A percentile compares a stretch with the other conserved stretches of the same genome.
Conservation (phyloP, 2,888 invertebrate genomes). For the Chloroclysta siterata region DNA sequence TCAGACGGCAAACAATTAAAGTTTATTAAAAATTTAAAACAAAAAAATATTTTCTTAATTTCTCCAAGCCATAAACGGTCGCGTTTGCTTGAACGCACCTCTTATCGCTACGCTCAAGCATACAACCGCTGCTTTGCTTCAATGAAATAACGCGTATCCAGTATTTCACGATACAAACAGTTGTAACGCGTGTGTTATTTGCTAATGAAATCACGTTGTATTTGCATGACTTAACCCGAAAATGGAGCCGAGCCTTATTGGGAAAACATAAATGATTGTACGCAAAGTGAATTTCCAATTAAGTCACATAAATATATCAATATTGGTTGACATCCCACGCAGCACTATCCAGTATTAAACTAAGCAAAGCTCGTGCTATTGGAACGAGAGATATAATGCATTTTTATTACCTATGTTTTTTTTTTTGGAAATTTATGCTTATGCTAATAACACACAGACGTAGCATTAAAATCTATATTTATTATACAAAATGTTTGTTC, state of each 20-base stretch:
- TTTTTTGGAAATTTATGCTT: too few relatives aligned
- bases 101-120: conserved; percentile 2
- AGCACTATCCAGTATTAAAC: too few relatives aligned
- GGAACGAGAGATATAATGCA: too few relatives aligned
- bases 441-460: too few relatives aligned
- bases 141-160: conserved; percentile 1
- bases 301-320: neutral
- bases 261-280: neutral
- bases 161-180: conserved; percentile 9
- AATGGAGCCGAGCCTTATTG: conserved; percentile 2
- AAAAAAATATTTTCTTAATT: neutral
- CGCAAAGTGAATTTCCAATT: neutral
- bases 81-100: neutral
- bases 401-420: too few relatives aligned
- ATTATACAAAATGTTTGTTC: too few relatives aligned
- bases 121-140: neutral
- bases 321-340: too few relatives aligned
- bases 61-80: neutral
- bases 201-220: conserved; percentile 13
- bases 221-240: conserved; percentile 14
- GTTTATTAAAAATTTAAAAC: too few relatives aligned
- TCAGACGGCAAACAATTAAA: too few relatives aligned
- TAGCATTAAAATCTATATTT: too few relatives aligned
- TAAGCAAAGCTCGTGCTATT: too few relatives aligned
- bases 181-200: conserved; percentile 9